A percentile compares a stretch with the other conserved stretches of the same genome.
Conservation (phyloP, 1,140 invertebrate species). For the Asbolus verrucosus region DNA sequence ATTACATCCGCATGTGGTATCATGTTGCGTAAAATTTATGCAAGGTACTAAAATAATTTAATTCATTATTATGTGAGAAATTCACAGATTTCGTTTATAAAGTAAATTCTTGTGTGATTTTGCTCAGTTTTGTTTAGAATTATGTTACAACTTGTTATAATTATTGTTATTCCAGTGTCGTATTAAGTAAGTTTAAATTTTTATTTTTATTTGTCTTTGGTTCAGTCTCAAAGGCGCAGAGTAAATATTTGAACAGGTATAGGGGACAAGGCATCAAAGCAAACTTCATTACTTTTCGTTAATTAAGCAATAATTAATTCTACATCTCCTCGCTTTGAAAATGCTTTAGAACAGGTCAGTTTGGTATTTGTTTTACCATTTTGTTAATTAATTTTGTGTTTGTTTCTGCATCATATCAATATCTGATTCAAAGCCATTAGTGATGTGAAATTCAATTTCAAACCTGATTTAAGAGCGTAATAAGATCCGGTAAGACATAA, state of each 20-base stretch:
- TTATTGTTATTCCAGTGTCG: background rate
- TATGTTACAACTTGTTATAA: background rate
- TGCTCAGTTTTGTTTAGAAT: background rate
- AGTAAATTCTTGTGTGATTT: background rate
- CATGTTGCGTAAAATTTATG: constrained; percentile 4
- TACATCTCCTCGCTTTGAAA: background rate
- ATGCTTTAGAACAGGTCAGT: constrained; percentile 3
- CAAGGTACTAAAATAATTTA: background rate
- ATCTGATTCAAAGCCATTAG: background rate
- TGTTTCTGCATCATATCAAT: background rate
- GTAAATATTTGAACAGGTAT: background rate
- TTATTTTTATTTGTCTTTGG: too few species aligned
- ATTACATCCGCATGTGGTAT: background rate
- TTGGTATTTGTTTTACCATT: constrained; percentile 1
- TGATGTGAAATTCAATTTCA: too few species aligned
- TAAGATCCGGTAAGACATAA: too few species aligned
- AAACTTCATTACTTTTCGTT: constrained; percentile 5
- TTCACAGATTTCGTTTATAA: constrained; percentile 4
- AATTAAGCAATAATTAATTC: constrained; percentile 8
- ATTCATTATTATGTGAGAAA: background rate
- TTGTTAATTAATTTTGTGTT: constrained; percentile 1
- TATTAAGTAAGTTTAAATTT: too few species aligned
- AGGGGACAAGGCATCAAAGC: background rate
- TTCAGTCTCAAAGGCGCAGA: too few species aligned
- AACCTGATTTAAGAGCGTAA: too few species aligned